A percentile compares a stretch with the other conserved stretches of the same genome.
Conservation (phyloP, 2,113 vertebrate species). For the Notiomystis cincta region DNA sequence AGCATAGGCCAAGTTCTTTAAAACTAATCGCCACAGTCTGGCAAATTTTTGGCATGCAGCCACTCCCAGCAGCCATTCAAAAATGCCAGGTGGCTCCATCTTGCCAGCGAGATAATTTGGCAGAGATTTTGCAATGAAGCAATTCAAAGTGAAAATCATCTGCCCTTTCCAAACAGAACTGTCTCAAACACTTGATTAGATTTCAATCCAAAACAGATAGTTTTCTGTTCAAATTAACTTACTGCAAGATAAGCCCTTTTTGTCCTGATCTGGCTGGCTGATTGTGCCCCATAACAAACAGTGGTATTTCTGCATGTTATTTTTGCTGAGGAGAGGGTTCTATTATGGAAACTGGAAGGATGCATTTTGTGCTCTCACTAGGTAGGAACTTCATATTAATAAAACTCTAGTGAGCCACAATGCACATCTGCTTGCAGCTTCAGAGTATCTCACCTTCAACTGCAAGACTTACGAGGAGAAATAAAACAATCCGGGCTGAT, state of each 20-base stretch:
- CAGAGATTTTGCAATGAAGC: conserved; percentile 44
- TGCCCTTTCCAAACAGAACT: conserved; percentile 54
- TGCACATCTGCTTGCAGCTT: neutral
- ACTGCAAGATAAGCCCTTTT: neutral
- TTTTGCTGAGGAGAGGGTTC: neutral
- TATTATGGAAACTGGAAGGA: neutral
- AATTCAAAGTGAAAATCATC: conserved; percentile 50
- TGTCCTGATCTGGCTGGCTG: neutral
- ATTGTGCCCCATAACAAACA: neutral
- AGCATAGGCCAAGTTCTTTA: conserved; percentile 29
- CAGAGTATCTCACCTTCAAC: neutral
- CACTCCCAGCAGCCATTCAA: conserved; percentile 31
- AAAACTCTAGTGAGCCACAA: neutral
- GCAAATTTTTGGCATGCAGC: conserved; percentile 6
- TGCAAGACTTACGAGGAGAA: neutral
- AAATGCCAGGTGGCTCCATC: conserved; percentile 53
- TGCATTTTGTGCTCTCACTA: neutral
- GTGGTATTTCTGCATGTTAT: neutral
- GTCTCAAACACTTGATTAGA: conserved; percentile 38
- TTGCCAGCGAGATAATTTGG: conserved; percentile 41
- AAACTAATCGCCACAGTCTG: neutral
- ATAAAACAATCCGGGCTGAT: neutral
- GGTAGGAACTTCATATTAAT: neutral
- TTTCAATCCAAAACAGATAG: neutral
- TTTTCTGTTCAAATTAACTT: conserved; percentile 1